These are phyloP conservation scores for Sprattus sprattus DNA, from an alignment of 2,113 vertebrate species.

Conservation along the genomic window DNA sequence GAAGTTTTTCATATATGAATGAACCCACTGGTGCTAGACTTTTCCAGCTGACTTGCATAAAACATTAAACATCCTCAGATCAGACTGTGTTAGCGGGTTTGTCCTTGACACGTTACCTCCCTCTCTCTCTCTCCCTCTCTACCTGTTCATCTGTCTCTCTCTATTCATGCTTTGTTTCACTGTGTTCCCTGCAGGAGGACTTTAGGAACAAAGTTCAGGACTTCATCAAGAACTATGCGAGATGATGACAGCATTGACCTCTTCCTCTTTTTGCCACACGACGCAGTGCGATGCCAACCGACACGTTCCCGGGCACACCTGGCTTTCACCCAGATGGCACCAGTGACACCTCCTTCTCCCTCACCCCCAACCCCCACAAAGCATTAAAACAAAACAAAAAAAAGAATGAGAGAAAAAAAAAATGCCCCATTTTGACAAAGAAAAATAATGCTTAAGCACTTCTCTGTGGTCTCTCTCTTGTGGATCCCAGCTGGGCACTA, in stretches of 20 bases:
- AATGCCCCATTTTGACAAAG: background rate
- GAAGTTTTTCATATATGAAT: conserved; percentile 13
- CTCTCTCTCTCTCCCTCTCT: background rate
- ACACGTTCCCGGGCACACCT: background rate
- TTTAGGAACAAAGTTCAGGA: conserved; percentile 54
- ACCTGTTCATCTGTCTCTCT: background rate
- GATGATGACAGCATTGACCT: conserved; percentile 41
- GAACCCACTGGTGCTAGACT: background rate
- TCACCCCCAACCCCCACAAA: background rate
- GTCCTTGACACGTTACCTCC: background rate
- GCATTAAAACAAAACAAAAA: conserved; percentile 11
- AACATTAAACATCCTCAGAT: conserved; percentile 6
- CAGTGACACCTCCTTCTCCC: background rate
- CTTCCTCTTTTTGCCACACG: conserved; percentile 9
- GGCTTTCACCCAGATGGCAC: conserved; percentile 23
- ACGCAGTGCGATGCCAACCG: conserved; percentile 23
- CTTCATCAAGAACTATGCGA: conserved; percentile 53
- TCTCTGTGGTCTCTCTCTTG: background rate
- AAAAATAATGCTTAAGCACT: conserved; percentile 1
- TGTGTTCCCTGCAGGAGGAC: conserved; percentile 36
- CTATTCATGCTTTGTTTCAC: background rate
- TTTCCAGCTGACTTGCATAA: conserved; percentile 10
- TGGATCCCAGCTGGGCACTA: conserved; percentile 5
- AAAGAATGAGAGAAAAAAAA: background rate
- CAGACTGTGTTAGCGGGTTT: background rate